Evolutionary conservation across 2,888 invertebrate species (phyloP).

Genomic region (Drosophila cognata): DNA sequence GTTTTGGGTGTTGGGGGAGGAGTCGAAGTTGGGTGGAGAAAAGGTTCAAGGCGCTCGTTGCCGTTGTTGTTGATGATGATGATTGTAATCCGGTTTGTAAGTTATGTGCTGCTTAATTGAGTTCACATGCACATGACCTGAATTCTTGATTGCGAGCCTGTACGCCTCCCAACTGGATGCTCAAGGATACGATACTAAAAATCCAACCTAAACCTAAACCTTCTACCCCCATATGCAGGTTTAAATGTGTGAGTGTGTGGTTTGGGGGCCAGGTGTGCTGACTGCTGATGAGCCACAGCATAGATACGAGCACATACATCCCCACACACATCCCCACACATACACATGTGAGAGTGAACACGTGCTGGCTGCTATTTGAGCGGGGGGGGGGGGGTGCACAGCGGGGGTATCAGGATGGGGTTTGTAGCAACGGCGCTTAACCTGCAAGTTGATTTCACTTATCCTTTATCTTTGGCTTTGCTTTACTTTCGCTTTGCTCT

Average conservation of each 20-base stretch:
- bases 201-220: slow-evolving; percentile 38
- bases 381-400: slow-evolving; percentile 5
- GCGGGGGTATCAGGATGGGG: slow-evolving; percentile 24
- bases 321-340: slow-evolving; percentile 13
- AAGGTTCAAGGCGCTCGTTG: slow-evolving; percentile 54
- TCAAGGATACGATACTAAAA: slow-evolving; percentile 45
- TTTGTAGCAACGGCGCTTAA: slow-evolving; percentile 58
- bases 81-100: slow-evolving; percentile 84
- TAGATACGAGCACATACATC: slow-evolving; percentile 20
- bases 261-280: slow-evolving; percentile 62
- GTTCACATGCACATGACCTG: slow-evolving; percentile 84
- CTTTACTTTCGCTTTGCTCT: slow-evolving; percentile 31
- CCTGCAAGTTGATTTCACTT: slow-evolving; percentile 81
- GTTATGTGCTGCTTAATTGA: slow-evolving; percentile 84
- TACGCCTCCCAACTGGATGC: slow-evolving; percentile 25
- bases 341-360: slow-evolving; percentile 36
- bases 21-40: slow-evolving; percentile 18
- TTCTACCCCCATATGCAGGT: slow-evolving; percentile 29
- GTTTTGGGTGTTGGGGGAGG: neutral
- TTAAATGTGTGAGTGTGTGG: slow-evolving; percentile 33
- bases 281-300: slow-evolving; percentile 70
- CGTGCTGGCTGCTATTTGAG: slow-evolving; percentile 51
- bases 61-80: slow-evolving; percentile 75
- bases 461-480: slow-evolving; percentile 60
- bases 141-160: slow-evolving; percentile 72